Conservation (phyloP, 1,140 invertebrate species). For the Drosophila serrata region DNA sequence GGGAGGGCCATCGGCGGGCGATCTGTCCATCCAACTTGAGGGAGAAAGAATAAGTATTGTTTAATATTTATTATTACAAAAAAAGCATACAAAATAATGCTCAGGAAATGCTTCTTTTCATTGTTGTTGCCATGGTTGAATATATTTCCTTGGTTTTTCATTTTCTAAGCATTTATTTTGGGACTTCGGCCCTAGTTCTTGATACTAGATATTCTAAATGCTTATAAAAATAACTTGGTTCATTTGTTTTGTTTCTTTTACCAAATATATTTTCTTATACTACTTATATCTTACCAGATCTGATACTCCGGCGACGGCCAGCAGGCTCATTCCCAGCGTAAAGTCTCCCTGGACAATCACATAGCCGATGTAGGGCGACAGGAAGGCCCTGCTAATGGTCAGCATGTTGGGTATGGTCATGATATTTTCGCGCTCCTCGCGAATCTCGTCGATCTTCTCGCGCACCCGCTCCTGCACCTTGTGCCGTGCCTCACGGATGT, state of each 20-base stretch:
- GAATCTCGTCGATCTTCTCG: constrained; percentile 89
- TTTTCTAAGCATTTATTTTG: constrained; percentile 6
- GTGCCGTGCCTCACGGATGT: constrained; percentile 89
- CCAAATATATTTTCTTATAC: background rate
- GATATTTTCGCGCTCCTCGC: constrained; percentile 93
- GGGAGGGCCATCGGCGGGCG: constrained; percentile 95
- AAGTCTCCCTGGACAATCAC: constrained; percentile 92
- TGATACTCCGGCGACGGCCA: constrained; percentile 92
- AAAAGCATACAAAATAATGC: background rate
- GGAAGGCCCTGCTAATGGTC: constrained; percentile 92
- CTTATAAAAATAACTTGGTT: background rate
- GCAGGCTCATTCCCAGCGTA: constrained; percentile 89
- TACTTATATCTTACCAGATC: constrained; percentile 90
- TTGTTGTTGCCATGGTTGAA: background rate
- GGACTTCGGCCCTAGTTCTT: background rate
- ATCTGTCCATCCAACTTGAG: constrained; percentile 97
- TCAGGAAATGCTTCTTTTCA: background rate
- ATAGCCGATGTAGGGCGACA: constrained; percentile 95
- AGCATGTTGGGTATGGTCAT: constrained; percentile 97
- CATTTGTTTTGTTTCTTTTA: background rate
- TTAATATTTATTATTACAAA: too few relatives aligned
- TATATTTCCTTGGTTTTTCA: background rate
- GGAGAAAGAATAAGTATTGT: constrained; percentile 29
- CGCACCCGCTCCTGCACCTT: constrained; percentile 88
- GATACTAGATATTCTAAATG: background rate